phyloP scores from a whole-genome alignment of 1,140 invertebrate genomes.

The Ditylenchus dipsaci region DNA sequence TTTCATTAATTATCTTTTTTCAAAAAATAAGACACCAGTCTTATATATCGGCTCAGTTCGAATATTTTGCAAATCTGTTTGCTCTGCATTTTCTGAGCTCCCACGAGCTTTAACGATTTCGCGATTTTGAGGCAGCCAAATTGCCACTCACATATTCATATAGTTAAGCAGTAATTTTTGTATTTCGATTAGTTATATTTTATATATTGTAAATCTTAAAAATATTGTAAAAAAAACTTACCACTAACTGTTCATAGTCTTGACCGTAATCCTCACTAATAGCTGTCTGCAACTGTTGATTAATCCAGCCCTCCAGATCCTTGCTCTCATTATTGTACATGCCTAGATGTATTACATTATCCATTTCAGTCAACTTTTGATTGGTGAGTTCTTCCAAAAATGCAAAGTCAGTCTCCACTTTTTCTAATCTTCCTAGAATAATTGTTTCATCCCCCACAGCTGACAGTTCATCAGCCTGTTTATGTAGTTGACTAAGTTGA shows the following conservation, averaged over 20 bases:
- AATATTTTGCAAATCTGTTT: no score
- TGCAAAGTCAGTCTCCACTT: slow-evolving; percentile 68
- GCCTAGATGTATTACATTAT: slow-evolving; percentile 70
- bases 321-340: slow-evolving; percentile 84
- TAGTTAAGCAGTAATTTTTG: no score
- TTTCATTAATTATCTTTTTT: no score
- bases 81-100: no score
- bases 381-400: slow-evolving; percentile 66
- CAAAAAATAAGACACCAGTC: no score
- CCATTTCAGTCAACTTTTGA: slow-evolving; percentile 64
- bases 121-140: no score
- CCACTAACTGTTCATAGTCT: slow-evolving; percentile 11
- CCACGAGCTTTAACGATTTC: no score
- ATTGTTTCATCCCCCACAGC: slow-evolving; percentile 69
- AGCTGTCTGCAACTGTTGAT: slow-evolving; percentile 81
- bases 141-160: no score
- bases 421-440: slow-evolving; percentile 79
- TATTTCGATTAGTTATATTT: no score
- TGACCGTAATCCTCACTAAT: slow-evolving; percentile 82
- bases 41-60: no score
- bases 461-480: slow-evolving; percentile 31
- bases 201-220: no score
- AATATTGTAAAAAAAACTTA: not conserved
- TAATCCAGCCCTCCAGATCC: slow-evolving; percentile 88
- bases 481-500: slow-evolving; percentile 20